Base-by-base conservation (phyloP, 37 sponge, comb jelly and placozoan genomes). In the Aplysina aerophoba region DNA sequence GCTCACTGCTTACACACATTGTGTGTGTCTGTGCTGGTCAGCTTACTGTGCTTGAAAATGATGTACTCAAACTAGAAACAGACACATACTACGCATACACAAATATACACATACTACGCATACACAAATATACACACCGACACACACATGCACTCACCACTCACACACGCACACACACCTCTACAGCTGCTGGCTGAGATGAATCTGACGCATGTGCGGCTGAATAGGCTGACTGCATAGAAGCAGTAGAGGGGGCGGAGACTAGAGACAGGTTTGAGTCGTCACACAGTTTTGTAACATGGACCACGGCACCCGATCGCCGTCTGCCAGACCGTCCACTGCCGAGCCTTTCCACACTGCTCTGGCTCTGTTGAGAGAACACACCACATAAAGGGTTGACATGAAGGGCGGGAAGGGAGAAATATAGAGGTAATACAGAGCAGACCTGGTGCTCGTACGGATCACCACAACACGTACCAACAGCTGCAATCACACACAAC, bases 51-150 rank as follows among this genome's bases (percentile, higher is more conserved):
- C 15, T 15, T 15, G 19, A 19, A 58, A 58, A 58, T 15, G 59
- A 19, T 20, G 59, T 15, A 19, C 17, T 20, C 17, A 58, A 58
- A 19, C 15, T 14, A 64, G 28, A 64, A 25, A n/a, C n/a, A n/a
- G 25, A 17, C 25, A 34, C 2, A 17, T 21, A 16, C 16, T 41
- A 65, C 25, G n/a, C 41, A 83, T 0, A 69, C n/a, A 73, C 37
- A 81, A 21, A 13, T 44, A 83, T 68, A 20, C 68, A 96, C 99
- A 81, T 98, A 95, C 88, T 92, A 88, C 92, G 72, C 96, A 96
- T 96, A 36, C 95, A 90, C 20, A 95, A 94, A 80, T 91, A 96
- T 28, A 96, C 80, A 80, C 80, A 80, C 80, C 28, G 59, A 30
- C 80, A 80, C 56, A 35, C 41, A 77, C 41, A 77, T 0, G 4